A percentile compares a stretch with the other conserved stretches of the same genome.
These are phyloP conservation scores for Labroides dimidiatus DNA, from an alignment of 2,797 vertebrate species.

Conservation along the genomic window DNA sequence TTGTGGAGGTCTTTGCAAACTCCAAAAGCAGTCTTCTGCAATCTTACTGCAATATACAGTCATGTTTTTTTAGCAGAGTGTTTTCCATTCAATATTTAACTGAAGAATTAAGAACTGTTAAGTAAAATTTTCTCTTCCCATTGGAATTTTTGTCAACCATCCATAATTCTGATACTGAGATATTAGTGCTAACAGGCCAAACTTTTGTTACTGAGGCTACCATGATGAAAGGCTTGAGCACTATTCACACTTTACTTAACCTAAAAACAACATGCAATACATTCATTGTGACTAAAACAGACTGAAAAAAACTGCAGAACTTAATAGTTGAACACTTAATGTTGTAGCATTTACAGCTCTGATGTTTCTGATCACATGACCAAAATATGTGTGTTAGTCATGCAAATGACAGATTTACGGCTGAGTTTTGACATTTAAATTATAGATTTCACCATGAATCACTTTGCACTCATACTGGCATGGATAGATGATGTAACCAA, in stretches of 20 bases:
- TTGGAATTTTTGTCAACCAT: too few species aligned
- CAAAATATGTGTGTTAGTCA: constrained; percentile 20
- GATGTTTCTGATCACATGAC: background rate
- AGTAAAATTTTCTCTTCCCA: too few species aligned
- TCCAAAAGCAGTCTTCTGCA: too few species aligned
- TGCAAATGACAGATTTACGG: constrained; percentile 39
- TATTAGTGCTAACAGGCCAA: background rate
- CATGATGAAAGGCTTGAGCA: background rate
- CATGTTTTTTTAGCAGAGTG: too few species aligned
- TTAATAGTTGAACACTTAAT: background rate
- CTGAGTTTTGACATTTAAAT: constrained; percentile 30
- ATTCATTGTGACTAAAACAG: background rate
- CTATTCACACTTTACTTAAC: background rate
- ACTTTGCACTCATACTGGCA: constrained; percentile 1
- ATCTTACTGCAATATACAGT: too few species aligned
- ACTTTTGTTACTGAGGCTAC: background rate
- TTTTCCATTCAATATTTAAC: too few species aligned
- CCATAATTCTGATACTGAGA: background rate
- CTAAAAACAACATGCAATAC: background rate
- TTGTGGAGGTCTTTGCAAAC: too few species aligned
- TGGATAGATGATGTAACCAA: constrained; percentile 34
- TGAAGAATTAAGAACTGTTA: too few species aligned
- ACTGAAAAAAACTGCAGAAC: too few species aligned
- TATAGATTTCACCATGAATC: constrained; percentile 36
- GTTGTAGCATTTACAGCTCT: background rate